phyloP scores from a whole-genome alignment of 2,888 invertebrate genomes.

The Cacoxenus indagator region DNA sequence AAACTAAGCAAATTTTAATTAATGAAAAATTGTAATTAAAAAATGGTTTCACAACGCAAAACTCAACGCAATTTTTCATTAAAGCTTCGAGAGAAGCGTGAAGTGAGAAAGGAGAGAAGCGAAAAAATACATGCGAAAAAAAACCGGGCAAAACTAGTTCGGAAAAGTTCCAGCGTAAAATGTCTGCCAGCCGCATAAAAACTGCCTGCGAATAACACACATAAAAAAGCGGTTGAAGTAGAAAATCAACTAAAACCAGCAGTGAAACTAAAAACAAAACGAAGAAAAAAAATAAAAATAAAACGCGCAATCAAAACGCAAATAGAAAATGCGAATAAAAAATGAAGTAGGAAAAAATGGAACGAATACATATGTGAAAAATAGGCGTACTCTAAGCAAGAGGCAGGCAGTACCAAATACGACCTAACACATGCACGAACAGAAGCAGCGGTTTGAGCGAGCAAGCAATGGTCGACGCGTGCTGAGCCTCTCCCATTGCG shows the following conservation, averaged over 20 bases:
- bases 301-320: conserved; percentile 57
- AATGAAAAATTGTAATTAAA: conserved; percentile 68
- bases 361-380: conserved; percentile 32
- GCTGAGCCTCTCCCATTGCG: conserved; percentile 42
- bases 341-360: conserved; percentile 28
- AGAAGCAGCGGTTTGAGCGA: background rate
- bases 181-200: conserved; percentile 10
- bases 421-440: background rate
- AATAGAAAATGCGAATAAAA: conserved; percentile 57
- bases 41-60: conserved; percentile 43
- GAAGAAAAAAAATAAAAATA: conserved; percentile 31
- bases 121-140: conserved; percentile 28
- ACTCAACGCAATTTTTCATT: conserved; percentile 43
- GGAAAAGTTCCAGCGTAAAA: conserved; percentile 18
- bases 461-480: conserved; percentile 17
- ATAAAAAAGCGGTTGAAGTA: conserved; percentile 21
- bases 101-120: conserved; percentile 24
- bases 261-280: conserved; percentile 33
- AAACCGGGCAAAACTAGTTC: conserved; percentile 13
- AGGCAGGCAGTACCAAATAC: conserved; percentile 20
- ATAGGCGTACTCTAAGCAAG: conserved; percentile 63
- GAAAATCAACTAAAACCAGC: conserved; percentile 28
- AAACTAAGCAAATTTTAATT: conserved; percentile 64
- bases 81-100: conserved; percentile 33
- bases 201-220: conserved; percentile 21